A percentile compares a stretch with the other conserved stretches of the same genome.
Conservation (phyloP, 2,888 invertebrate species). For the Apamea epomidion region DNA sequence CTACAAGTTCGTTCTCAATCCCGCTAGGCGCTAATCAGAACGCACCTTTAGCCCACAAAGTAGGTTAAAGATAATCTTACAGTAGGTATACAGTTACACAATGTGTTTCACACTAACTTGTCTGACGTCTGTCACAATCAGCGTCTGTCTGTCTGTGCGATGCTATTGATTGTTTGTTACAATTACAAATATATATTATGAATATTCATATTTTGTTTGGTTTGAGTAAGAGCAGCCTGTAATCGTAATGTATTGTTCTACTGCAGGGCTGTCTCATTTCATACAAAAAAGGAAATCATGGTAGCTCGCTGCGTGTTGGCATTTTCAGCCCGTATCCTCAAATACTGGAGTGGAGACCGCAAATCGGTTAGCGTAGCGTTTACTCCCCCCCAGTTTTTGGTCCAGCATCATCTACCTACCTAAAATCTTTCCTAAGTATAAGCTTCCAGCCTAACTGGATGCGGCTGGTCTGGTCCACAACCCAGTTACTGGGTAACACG, state of each 20-base stretch:
- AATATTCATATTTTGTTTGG: conserved; percentile 16
- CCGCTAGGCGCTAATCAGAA: conserved; percentile 1
- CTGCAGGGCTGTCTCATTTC: not conserved
- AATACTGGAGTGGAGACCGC: not conserved
- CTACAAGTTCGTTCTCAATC: not conserved
- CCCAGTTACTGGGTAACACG: no score
- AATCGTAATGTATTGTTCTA: not conserved
- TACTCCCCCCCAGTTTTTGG: not conserved
- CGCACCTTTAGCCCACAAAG: conserved; percentile 44
- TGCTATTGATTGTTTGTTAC: no score
- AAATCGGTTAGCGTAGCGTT: not conserved
- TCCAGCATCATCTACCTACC: not conserved
- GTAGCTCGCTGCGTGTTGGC: not conserved
- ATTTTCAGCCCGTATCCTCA: not conserved
- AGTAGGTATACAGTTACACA: conserved; percentile 27
- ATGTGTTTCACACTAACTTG: conserved; percentile 7
- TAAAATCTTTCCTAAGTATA: not conserved
- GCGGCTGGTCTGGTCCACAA: not conserved
- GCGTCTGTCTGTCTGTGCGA: conserved; percentile 37
- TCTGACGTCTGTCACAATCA: conserved; percentile 42
- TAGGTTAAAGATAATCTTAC: conserved; percentile 45
- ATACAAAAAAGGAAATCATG: not conserved
- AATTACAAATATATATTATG: conserved; percentile 17
- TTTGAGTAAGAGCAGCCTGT: not conserved
- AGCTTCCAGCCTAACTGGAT: not conserved